These are phyloP conservation scores for Onchidella celtica DNA, from an alignment of 2,888 invertebrate species.

Conservation along the genomic window DNA sequence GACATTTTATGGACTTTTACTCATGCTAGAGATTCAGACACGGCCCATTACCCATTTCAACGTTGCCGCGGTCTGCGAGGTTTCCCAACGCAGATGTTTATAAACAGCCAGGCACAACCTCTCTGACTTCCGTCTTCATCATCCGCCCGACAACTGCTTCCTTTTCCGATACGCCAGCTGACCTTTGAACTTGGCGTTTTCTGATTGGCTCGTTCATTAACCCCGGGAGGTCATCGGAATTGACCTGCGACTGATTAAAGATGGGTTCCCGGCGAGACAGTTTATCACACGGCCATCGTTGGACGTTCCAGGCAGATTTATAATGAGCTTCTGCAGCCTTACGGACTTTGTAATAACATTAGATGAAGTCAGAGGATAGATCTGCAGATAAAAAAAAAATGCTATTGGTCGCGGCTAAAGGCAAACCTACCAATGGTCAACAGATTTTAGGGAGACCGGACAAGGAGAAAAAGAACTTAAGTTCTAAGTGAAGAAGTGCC, in stretches of 20 bases:
- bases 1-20: too few species aligned
- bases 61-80: neutral
- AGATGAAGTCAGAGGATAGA: constrained; percentile 4
- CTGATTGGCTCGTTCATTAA: constrained; percentile 49
- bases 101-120: constrained; percentile 8
- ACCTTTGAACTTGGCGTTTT: constrained; percentile 47
- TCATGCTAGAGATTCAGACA: too few species aligned
- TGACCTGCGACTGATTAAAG: constrained; percentile 46
- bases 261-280: constrained; percentile 31
- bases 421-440: too few species aligned
- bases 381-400: neutral
- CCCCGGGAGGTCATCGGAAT: constrained; percentile 36
- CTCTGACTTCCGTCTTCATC: constrained; percentile 6
- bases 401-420: neutral
- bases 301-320: constrained; percentile 27
- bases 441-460: too few species aligned
- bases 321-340: constrained; percentile 35
- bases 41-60: constrained; percentile 15
- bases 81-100: constrained; percentile 29
- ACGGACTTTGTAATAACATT: constrained; percentile 31
- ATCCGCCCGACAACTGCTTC: constrained; percentile 7
- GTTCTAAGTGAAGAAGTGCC: too few species aligned
- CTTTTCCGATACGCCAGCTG: constrained; percentile 23
- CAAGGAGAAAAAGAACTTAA: too few species aligned
- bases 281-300: constrained; percentile 41